Base-by-base conservation (phyloP, 2,113 vertebrate species). In the Phycodurus eques region DNA sequence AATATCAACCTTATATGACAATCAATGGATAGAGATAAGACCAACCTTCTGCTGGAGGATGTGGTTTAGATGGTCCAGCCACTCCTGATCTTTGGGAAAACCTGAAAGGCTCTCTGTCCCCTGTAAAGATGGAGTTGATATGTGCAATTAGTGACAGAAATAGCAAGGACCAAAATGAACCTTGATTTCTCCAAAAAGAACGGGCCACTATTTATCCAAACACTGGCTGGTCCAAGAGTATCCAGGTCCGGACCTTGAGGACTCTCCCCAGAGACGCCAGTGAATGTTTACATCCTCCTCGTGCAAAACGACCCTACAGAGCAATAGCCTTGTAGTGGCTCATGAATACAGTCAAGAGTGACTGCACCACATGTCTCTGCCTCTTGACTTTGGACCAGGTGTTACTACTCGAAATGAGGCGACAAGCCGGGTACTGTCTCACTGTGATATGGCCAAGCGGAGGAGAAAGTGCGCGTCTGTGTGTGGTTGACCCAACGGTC, bases 1-100 rank as follows among this genome's bases (percentile, higher is more conserved):
- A 43, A 47, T 35, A 15, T 56, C n/a, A 27, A 27, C 27, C 35
- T 35, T 73, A 12, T 74, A 15, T 64, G 33, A 69, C 64, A 15
- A 39, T 60, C 54, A 57, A 15, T 65, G 42, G 8, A 56, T 15
- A 54, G 22, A 13, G 3, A n/a, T 65, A 72, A 78, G 47, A 0
- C 81, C 82, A 44, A 97, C 95, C 95, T 96, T 93, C 88, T 93
- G 93, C 88, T 96, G 94, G 71, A 95, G 91, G 87, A 97, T 92
- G 80, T 91, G 92, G 83, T 92, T 88, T 70, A 97, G 75, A 35
- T 92, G 88, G 31, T 92, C 83, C 77, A 96, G 85, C 95, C 96
- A 98, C 76, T 94, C 91, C 78, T 92, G 90, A 82, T 96, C 93
- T 91, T 89, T 22, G 71, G 80, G 43, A 83, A 87, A 88, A 60